phyloP scores from a whole-genome alignment of 2,113 vertebrate genomes.

The Engraulis encrasicolus region DNA sequence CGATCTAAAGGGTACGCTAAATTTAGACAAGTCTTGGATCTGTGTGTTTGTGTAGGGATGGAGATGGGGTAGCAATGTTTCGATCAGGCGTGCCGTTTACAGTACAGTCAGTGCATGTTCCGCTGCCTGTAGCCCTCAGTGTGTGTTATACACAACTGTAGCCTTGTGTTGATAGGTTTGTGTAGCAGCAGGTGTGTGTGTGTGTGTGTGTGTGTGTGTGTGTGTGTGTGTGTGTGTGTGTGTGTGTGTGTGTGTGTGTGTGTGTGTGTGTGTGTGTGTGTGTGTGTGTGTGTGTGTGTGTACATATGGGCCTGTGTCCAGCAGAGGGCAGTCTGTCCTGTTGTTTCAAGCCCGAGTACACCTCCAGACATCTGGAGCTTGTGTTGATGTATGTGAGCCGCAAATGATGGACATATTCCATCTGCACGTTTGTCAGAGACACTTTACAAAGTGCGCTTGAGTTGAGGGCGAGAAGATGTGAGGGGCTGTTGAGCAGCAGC shows the following conservation, averaged over 20 bases:
- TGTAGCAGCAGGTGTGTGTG: slow-evolving; percentile 19
- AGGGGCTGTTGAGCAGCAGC: background rate
- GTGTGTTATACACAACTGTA: background rate
- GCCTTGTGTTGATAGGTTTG: background rate
- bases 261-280: slow-evolving; percentile 39
- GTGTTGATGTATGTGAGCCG: background rate
- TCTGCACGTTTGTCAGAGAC: background rate
- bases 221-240: slow-evolving; percentile 39
- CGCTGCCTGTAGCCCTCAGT: no score
- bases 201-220: slow-evolving; percentile 40
- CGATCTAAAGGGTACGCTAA: slow-evolving; percentile 14
- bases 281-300: slow-evolving; percentile 37
- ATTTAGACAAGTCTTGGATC: slow-evolving; percentile 5
- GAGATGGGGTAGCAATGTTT: background rate
- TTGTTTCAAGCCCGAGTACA: background rate
- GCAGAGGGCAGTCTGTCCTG: slow-evolving; percentile 61
- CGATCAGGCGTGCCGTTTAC: background rate
- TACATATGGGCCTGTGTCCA: slow-evolving; percentile 50
- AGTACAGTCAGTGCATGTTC: no score
- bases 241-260: slow-evolving; percentile 24
- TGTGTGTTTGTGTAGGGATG: background rate
- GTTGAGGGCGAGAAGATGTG: background rate
- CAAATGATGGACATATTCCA: slow-evolving; percentile 1
- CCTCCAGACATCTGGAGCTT: slow-evolving; percentile 18
- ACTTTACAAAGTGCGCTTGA: background rate